phyloP scores from a whole-genome alignment of 2,113 vertebrate genomes.

The Cyprinodon tularosa region DNA sequence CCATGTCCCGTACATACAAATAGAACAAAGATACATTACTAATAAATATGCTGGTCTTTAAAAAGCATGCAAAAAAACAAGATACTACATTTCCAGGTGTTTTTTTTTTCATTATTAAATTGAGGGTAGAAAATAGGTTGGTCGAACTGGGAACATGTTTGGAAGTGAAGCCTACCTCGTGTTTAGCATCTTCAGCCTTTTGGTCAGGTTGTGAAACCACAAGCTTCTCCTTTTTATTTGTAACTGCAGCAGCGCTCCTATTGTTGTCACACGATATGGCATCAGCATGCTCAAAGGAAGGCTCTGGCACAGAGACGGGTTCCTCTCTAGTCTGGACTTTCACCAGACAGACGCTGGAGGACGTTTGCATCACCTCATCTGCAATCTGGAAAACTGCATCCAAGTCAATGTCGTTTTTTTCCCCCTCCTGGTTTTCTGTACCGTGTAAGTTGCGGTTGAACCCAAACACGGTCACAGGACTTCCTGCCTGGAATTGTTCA shows the following conservation, averaged over 20 bases:
- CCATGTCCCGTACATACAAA: neutral
- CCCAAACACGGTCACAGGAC: constrained; percentile 55
- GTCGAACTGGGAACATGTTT: neutral
- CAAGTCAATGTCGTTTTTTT: constrained; percentile 77
- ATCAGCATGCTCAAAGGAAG: constrained; percentile 7
- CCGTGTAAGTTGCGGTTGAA: constrained; percentile 50
- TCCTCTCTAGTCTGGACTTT: constrained; percentile 77
- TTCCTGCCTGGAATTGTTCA: constrained; percentile 68
- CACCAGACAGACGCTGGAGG: constrained; percentile 67
- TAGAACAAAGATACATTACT: neutral
- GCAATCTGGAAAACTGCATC: constrained; percentile 83
- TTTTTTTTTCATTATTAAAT: neutral
- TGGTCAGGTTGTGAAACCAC: constrained; percentile 15
- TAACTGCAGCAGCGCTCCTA: neutral
- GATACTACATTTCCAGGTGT: neutral
- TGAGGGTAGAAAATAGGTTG: neutral
- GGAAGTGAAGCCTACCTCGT: constrained; percentile 27
- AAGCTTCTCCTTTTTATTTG: neutral
- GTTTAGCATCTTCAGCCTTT: constrained; percentile 9
- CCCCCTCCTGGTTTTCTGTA: constrained; percentile 66
- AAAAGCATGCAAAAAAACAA: neutral
- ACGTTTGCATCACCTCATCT: constrained; percentile 77
- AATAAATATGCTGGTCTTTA: neutral
- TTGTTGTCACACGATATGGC: neutral
- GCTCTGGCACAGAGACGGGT: constrained; percentile 4